phyloP scores from a whole-genome alignment of 2,888 invertebrate species.

The Drosophila borborema region DNA sequence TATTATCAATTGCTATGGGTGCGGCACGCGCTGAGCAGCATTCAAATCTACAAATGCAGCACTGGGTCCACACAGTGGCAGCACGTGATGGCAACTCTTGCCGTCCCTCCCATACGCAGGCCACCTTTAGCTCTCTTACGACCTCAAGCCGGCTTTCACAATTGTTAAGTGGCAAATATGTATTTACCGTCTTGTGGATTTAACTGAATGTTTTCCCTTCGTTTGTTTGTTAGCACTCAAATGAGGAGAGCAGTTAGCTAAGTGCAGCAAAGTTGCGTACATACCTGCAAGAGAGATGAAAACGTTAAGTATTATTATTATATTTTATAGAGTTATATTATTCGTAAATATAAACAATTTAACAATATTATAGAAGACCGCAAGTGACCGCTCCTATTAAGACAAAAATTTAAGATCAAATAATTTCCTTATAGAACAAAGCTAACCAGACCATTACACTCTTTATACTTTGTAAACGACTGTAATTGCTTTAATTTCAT shows the following conservation, averaged over 20 bases:
- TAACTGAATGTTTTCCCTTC: constrained; percentile 9
- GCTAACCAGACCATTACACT: too few relatives aligned
- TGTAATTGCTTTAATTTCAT: constrained; percentile 31
- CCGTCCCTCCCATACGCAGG: background rate
- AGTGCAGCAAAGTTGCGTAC: background rate
- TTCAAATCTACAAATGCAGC: constrained; percentile 57
- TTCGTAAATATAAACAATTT: background rate
- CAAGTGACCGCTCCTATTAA: too few relatives aligned
- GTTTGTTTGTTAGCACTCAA: constrained; percentile 19
- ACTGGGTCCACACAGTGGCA: constrained; percentile 12
- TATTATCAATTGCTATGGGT: constrained; percentile 49
- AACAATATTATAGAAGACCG: too few relatives aligned
- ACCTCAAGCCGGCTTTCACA: constrained; percentile 1
- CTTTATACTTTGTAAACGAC: too few relatives aligned
- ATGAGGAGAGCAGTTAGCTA: background rate
- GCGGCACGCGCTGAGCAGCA: constrained; percentile 43
- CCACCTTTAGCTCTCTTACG: background rate
- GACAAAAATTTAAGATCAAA: too few relatives aligned
- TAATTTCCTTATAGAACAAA: background rate
- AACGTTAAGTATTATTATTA: background rate
- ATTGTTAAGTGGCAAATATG: constrained; percentile 28
- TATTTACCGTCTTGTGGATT: constrained; percentile 21
- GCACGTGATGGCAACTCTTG: constrained; percentile 37
- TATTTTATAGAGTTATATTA: background rate
- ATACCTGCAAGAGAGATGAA: constrained; percentile 51